These are phyloP conservation scores for Platycheirus rosarum DNA, from an alignment of 2,888 invertebrate species.

Conservation along the genomic window DNA sequence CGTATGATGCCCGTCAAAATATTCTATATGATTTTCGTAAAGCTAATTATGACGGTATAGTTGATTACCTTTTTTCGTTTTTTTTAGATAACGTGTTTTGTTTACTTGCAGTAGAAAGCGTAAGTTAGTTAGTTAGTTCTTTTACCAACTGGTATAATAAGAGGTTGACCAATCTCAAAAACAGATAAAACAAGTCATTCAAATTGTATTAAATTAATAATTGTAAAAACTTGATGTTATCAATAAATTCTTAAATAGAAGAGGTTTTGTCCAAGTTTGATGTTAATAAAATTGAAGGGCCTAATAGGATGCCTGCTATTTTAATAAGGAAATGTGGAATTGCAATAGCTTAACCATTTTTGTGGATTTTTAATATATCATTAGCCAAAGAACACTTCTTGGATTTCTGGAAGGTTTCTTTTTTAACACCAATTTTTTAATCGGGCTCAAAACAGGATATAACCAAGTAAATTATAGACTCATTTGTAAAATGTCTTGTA, in stretches of 20 bases:
- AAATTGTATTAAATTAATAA: not conserved
- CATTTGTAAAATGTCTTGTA: not conserved
- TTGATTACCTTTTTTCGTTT: slow-evolving; percentile 3
- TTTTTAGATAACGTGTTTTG: not conserved
- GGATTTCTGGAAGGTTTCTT: not conserved
- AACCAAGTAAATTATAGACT: not conserved
- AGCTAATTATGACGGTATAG: slow-evolving; percentile 8
- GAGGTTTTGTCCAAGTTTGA: not conserved
- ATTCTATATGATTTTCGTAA: not conserved
- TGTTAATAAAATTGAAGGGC: not conserved
- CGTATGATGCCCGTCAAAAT: no score
- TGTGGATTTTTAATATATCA: not conserved
- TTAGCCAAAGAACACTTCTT: not conserved
- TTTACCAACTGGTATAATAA: slow-evolving; percentile 10
- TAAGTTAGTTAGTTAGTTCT: not conserved
- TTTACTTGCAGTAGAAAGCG: not conserved
- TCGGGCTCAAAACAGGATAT: not conserved
- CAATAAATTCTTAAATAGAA: no score
- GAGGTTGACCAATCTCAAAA: slow-evolving; percentile 4
- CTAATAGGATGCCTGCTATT: not conserved
- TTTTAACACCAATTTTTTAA: not conserved
- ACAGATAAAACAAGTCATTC: not conserved
- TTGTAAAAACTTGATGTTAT: no score
- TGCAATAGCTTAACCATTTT: not conserved
- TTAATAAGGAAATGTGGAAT: not conserved